Base-by-base conservation (phyloP, 2,888 invertebrate genomes). In the Polymixis lichenea region DNA sequence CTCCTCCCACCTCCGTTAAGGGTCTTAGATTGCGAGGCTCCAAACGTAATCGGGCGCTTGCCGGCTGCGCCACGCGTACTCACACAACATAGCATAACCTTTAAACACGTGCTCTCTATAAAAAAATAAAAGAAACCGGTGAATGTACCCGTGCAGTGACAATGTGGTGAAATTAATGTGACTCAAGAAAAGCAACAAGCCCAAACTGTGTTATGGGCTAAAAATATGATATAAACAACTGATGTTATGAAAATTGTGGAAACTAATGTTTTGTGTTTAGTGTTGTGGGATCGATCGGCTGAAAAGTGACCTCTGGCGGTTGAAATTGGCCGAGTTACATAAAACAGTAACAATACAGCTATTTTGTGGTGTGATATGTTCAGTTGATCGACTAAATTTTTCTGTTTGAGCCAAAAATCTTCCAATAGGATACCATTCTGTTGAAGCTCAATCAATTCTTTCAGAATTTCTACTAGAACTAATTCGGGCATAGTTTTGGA, bases 41-140 rank as follows among this genome's bases (percentile, higher is more conserved):
- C 95, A 96, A 95, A 96, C 95, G 94, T 94, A 93, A 94, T 91
- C 94, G 92, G 94, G 96, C 96, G 96, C 95, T 95, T 90, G 96
- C 90, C 92, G 94, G 91, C 91, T 90, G 95, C 96, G 96, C 96
- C 95, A 93, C 95, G 95, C 94, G 93, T 87, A 87, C 92, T 90
- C 83, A 84, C 84, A 86, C 71, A 46, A 74, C 56, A 80, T 80
- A 88, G 86, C 82, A 86, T 90, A 90, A 91, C 90, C 92, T 91
- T 92, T 85, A 88, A 90, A 92, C 93, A 94, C 95, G 94, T 93
- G 93, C 88, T 89, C 85, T 80, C 28, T 83, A 87, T 84, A 78
- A 78, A 83, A 89, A 89, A 83, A 76, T 83, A 82, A 83, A 78
- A 77, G 75, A 61, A 75, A 76, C 62, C 83, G 75, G 81, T 80